These are phyloP conservation scores for Hemibates koningsi DNA, from an alignment of 2,113 vertebrate species.

Conservation along the genomic window DNA sequence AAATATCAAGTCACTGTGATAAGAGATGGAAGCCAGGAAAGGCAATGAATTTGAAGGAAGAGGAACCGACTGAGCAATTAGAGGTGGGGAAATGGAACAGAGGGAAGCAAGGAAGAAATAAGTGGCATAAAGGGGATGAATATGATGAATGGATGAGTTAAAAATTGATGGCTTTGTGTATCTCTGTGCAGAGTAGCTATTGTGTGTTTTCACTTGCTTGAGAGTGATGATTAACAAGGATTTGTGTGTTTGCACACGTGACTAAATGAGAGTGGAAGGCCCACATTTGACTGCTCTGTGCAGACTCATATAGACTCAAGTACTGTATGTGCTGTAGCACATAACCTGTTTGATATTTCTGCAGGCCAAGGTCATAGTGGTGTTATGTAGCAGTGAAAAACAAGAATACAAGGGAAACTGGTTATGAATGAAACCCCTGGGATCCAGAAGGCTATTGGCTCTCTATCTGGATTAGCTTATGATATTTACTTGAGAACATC, in stretches of 20 bases:
- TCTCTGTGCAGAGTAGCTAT: not conserved
- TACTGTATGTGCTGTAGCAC: not conserved
- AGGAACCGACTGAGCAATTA: conserved; percentile 46
- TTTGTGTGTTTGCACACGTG: not conserved
- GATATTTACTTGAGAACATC: too few relatives aligned
- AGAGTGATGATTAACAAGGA: not conserved
- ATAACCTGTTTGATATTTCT: not conserved
- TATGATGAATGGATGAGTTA: not conserved
- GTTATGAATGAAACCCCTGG: not conserved
- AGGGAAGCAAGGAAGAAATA: not conserved
- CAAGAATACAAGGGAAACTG: not conserved
- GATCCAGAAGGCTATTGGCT: not conserved
- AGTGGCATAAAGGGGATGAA: conserved; percentile 8
- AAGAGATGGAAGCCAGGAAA: conserved; percentile 37
- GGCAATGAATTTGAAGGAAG: conserved; percentile 39
- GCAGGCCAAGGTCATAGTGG: not conserved
- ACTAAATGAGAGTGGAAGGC: not conserved
- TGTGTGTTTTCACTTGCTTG: not conserved
- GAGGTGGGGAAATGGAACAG: conserved; percentile 28
- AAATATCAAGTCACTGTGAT: conserved; percentile 39
- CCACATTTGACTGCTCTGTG: not conserved
- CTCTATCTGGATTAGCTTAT: not conserved
- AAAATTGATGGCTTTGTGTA: not conserved
- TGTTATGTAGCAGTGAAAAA: not conserved
- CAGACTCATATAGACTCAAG: not conserved